Evolutionary conservation across 2,113 vertebrate genomes (phyloP), one percentile per base, ranked within the genome.

Genomic region (Tricholaema leucomelas): DNA sequence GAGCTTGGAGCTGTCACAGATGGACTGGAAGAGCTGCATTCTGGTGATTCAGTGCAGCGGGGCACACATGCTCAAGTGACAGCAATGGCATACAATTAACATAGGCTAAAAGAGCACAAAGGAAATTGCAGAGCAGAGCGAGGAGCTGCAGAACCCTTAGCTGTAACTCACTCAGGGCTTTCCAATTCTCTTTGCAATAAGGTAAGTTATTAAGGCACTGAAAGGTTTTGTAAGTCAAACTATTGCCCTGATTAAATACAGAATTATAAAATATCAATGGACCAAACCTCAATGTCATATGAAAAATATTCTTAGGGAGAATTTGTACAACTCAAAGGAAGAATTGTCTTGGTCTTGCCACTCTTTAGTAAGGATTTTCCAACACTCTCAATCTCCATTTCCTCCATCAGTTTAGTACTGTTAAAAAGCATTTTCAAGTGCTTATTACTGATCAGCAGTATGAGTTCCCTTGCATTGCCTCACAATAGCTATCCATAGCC

Each of bases 1-100:
- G 91, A 84, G 50, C 71, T 73, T 74, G 88, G 75, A 91, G 69
- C 87, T 91, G 87, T 71, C 75, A 60, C 88, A 89, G 92, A 77
- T 48, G 81, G 87, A 48, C 70, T 71, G 87, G 84, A 67, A n/a
- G 92, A 83, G 81, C 64, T 71, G 70, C 24, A 90, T 76, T 38
- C 42, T 87, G 81, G 60, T 64, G 93, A 71, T 77, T 48, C 88
- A 67, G 59, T 50, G 78, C 88, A 85, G 90, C 92, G 76, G 74
- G 81, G 93, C 81, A 95, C 93, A 88, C 77, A 24, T 36, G 83
- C 71, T 92, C 77, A 70, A 66, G 5, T 15, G 66, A 54, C 88
- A 93, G 78, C 63, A 38, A 15, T 0, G 15, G 14, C 25, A 63
- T 66, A 61, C 81, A 64, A 64, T 92, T 87, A 93, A 48, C 64